Percentiles rank a stretch among this genome's conserved stretches.
Evolutionary conservation across 2,888 invertebrate genomes (phyloP).

Genomic region (Flexamia atlantica): DNA sequence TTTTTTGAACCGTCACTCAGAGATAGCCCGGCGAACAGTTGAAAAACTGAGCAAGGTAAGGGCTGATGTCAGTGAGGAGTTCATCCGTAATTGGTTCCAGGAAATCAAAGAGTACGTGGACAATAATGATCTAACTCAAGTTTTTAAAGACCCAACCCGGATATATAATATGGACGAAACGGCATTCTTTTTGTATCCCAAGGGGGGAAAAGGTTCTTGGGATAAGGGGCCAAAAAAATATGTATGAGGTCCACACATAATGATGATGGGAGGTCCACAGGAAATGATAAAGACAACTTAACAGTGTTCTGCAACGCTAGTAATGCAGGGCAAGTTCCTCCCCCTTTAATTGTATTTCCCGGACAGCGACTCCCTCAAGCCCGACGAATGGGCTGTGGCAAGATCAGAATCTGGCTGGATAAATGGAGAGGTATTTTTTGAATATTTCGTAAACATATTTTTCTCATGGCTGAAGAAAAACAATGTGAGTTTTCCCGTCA

Average conservation of each 20-base stretch:
- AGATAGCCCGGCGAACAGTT: slow-evolving; percentile 66
- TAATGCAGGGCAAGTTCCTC: slow-evolving; percentile 69
- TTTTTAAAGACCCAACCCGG: background rate
- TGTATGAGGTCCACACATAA: slow-evolving; percentile 68
- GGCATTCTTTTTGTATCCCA: slow-evolving; percentile 72
- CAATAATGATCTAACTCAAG: background rate
- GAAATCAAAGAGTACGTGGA: slow-evolving; percentile 66
- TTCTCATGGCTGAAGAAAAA: slow-evolving; percentile 65
- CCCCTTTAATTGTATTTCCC: slow-evolving; percentile 66
- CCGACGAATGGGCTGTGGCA: slow-evolving; percentile 65
- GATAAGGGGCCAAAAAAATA: slow-evolving; percentile 70
- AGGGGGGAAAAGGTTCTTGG: slow-evolving; percentile 71
- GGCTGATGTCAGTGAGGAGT: slow-evolving; percentile 70
- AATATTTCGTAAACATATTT: slow-evolving; percentile 68
- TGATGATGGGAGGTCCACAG: too few relatives aligned
- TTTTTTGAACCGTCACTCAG: slow-evolving; percentile 13
- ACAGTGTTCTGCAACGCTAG: slow-evolving; percentile 70
- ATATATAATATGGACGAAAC: slow-evolving; percentile 68
- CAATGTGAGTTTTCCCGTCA: slow-evolving; percentile 69
- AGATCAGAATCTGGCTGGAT: slow-evolving; percentile 68
- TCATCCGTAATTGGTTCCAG: slow-evolving; percentile 71
- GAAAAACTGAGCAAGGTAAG: slow-evolving; percentile 70
- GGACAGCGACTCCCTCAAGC: slow-evolving; percentile 66
- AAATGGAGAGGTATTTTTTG: slow-evolving; percentile 66
- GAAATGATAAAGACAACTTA: slow-evolving; percentile 71